Percentiles rank a stretch among this genome's conserved stretches.
These are phyloP conservation scores for Loriculus beryllinus DNA, from an alignment of 2,797 vertebrate species.

Conservation along the genomic window DNA sequence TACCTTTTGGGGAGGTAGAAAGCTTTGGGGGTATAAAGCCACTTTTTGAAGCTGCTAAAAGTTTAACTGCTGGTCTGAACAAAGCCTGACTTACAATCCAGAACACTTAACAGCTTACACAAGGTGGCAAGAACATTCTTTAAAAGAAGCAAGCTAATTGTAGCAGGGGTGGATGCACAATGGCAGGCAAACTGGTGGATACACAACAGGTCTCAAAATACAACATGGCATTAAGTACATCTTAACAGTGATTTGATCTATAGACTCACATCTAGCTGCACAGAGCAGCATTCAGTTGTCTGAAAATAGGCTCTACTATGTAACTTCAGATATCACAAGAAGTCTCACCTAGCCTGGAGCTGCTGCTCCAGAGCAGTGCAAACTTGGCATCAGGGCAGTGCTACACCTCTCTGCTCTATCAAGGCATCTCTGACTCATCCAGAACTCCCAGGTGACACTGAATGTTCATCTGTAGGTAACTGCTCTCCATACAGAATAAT, in stretches of 20 bases:
- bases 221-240: neutral
- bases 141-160: neutral
- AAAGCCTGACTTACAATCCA: neutral
- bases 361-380: neutral
- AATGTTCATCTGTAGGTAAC: neutral
- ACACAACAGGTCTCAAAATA: neutral
- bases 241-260: neutral
- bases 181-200: neutral
- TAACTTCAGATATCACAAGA: neutral
- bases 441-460: neutral
- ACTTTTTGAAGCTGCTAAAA: neutral
- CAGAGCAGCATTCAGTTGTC: neutral
- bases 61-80: neutral
- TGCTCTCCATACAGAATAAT: neutral
- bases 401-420: neutral
- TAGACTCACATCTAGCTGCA: neutral
- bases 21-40: neutral
- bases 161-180: neutral
- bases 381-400: rapidly evolving
- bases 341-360: neutral
- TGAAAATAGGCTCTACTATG: neutral
- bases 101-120: neutral
- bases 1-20: neutral
- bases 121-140: neutral
- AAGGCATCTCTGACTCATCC: neutral